Evolutionary conservation across 64 coral and sea anemone genomes (phyloP).

Genomic region (Stylophora pistillata): DNA sequence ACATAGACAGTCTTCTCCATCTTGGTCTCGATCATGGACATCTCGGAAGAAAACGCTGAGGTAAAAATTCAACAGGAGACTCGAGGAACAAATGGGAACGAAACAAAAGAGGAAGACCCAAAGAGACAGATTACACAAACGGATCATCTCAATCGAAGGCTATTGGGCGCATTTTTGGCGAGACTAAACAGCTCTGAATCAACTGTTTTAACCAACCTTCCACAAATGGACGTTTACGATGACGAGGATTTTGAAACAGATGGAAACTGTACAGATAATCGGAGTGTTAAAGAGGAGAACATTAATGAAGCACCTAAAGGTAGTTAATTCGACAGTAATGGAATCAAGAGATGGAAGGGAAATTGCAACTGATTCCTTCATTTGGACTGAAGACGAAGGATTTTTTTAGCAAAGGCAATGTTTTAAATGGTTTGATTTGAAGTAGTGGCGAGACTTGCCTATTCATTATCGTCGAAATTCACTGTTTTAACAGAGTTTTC

Average conservation of each 20-base stretch:
- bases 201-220: not conserved
- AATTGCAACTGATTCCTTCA: too few relatives aligned
- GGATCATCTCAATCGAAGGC: conserved; percentile 57
- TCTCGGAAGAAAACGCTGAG: not conserved
- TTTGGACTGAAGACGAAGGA: too few relatives aligned
- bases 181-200: conserved; percentile 42
- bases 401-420: too few relatives aligned
- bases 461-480: too few relatives aligned
- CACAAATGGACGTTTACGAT: not conserved
- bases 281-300: not conserved
- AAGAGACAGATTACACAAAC: conserved; percentile 63
- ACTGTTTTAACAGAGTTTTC: too few relatives aligned
- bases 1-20: not conserved
- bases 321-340: not conserved
- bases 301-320: not conserved
- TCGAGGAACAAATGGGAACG: conserved; percentile 5
- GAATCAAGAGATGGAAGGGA: too few relatives aligned
- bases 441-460: too few relatives aligned
- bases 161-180: conserved; percentile 45
- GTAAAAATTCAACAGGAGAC: conserved; percentile 7
- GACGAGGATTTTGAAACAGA: not conserved
- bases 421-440: too few relatives aligned
- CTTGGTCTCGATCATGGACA: conserved; percentile 6
- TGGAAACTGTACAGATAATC: not conserved
- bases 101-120: conserved; percentile 7